Evolutionary conservation across 1,140 invertebrate species (phyloP).

Genomic region (Hestina assimilis): DNA sequence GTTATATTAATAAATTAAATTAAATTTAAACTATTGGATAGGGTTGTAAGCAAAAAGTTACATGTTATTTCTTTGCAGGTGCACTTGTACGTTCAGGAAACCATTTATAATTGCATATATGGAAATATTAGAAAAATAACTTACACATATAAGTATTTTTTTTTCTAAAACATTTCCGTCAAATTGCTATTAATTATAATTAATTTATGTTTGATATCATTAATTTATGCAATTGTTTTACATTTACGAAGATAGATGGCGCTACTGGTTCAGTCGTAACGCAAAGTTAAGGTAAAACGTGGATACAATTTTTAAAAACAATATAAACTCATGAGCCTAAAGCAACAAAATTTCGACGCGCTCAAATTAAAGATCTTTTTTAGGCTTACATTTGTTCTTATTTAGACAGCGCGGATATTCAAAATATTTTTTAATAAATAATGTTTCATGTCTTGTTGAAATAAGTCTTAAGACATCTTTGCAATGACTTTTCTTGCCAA

Average conservation of each 20-base stretch:
- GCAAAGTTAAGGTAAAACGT: not conserved
- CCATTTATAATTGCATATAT: slow-evolving; percentile 26
- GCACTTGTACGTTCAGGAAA: slow-evolving; percentile 14
- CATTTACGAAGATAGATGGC: slow-evolving; percentile 23
- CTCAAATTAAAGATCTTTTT: too few relatives aligned
- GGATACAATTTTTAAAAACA: not conserved
- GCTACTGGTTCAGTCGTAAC: slow-evolving; percentile 3
- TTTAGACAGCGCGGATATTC: too few relatives aligned
- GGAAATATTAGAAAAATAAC: slow-evolving; percentile 12
- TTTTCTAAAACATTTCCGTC: slow-evolving; percentile 1
- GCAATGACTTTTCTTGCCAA: too few relatives aligned
- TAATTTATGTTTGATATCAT: slow-evolving; percentile 1
- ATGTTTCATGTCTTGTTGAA: too few relatives aligned
- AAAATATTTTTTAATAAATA: too few relatives aligned
- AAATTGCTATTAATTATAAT: slow-evolving; percentile 12
- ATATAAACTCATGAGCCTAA: too few relatives aligned
- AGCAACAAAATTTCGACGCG: too few relatives aligned
- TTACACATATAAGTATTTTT: not conserved
- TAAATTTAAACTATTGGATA: slow-evolving; percentile 3
- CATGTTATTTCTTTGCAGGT: slow-evolving; percentile 18
- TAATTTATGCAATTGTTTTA: slow-evolving; percentile 1
- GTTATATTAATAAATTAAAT: slow-evolving; percentile 12
- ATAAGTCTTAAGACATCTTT: too few relatives aligned
- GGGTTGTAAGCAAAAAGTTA: not conserved
- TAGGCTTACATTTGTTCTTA: too few relatives aligned